Conservation (phyloP, 2,113 vertebrate genomes). For the Toxostoma redivivum region DNA sequence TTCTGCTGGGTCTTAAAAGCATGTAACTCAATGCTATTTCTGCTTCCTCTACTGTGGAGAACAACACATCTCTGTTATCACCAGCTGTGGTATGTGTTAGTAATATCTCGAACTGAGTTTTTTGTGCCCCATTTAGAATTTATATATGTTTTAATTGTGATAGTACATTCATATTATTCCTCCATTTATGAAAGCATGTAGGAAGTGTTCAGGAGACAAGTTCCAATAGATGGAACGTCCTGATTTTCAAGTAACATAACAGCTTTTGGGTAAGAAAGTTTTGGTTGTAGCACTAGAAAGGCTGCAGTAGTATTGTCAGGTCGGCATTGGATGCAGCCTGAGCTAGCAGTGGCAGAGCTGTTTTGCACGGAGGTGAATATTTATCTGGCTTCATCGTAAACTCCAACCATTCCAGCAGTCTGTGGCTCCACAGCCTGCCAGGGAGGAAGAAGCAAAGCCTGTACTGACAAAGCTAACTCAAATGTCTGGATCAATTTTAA, state of each 20-base stretch:
- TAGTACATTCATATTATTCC: neutral
- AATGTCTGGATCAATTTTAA: neutral
- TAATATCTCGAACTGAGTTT: neutral
- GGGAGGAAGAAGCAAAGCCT: neutral
- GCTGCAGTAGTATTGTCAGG: neutral
- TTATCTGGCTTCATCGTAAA: neutral
- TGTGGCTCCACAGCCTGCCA: neutral
- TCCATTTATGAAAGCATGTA: neutral
- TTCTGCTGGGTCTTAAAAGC: neutral
- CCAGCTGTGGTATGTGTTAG: neutral
- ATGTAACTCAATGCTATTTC: neutral
- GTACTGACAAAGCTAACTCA: neutral
- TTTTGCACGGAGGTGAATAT: neutral
- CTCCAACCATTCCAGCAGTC: neutral
- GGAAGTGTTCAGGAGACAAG: neutral
- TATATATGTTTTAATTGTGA: neutral
- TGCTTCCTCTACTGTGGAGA: neutral
- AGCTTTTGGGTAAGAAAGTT: neutral
- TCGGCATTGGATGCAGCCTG: neutral
- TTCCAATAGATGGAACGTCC: neutral
- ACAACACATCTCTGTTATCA: neutral
- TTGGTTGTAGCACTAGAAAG: neutral
- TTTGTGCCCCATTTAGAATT: neutral
- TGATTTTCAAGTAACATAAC: neutral
- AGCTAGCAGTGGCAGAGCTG: neutral